phyloP scores from a whole-genome alignment of 2,113 vertebrate genomes.

The Strix aluco region DNA sequence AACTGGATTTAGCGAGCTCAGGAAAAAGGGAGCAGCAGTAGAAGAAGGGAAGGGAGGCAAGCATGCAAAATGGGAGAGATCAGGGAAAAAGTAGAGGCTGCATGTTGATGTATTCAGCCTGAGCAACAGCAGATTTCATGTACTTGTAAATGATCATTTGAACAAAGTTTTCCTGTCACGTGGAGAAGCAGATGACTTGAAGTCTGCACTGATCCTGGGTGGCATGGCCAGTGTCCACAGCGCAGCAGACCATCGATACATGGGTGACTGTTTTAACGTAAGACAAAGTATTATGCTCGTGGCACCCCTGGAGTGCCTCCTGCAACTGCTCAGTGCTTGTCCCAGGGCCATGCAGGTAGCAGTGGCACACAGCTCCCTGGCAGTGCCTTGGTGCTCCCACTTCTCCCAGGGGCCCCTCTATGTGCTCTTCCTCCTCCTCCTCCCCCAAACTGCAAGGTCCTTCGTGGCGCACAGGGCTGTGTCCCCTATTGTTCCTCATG shows the following conservation, averaged over 20 bases:
- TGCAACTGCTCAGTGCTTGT: neutral
- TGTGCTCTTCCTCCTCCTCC: neutral
- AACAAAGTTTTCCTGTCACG: neutral
- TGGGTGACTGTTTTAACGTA: neutral
- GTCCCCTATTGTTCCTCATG: neutral
- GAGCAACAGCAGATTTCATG: neutral
- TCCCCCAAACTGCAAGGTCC: neutral
- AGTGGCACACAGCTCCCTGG: neutral
- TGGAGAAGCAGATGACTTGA: neutral
- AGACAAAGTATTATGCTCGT: neutral
- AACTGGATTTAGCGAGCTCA: neutral
- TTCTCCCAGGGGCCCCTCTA: neutral
- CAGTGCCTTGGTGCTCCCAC: neutral
- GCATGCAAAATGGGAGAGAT: neutral
- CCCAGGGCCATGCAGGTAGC: rapidly evolving
- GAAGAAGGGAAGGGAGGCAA: neutral
- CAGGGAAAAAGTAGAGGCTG: neutral
- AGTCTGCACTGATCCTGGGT: neutral
- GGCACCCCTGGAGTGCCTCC: neutral
- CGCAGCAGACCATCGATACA: neutral
- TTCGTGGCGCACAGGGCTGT: neutral
- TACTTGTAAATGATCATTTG: neutral
- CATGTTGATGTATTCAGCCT: neutral
- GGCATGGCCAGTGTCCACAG: neutral
- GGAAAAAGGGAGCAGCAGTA: neutral